phyloP scores from a whole-genome alignment of 1,140 invertebrate species.

The roundworm (Caenorhabditis elegans) region DNA sequence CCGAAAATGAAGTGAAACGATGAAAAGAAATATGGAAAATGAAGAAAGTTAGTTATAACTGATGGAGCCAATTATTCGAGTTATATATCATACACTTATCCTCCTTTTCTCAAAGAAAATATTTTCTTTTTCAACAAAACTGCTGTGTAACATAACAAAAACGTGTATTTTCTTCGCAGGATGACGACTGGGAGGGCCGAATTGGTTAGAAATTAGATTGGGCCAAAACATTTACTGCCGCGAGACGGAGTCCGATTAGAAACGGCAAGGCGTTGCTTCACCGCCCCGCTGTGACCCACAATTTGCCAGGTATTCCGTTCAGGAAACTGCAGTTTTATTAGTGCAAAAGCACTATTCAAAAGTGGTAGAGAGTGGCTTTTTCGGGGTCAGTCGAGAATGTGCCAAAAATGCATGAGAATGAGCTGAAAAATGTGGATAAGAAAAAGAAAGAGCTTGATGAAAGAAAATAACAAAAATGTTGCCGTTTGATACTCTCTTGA shows the following conservation, averaged over 20 bases:
- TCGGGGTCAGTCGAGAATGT: background rate
- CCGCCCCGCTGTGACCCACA: background rate
- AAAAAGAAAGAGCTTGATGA: background rate
- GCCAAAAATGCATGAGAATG: conserved; percentile 27
- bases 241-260: conserved; percentile 22
- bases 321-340: conserved; percentile 4
- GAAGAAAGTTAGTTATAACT: background rate
- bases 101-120: too few species aligned
- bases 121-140: too few species aligned
- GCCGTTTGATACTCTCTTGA: background rate
- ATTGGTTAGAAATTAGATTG: conserved; percentile 31
- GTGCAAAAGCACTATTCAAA: background rate
- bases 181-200: conserved; percentile 20
- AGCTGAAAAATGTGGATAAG: background rate
- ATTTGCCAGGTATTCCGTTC: background rate
- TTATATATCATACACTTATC: too few species aligned
- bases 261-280: background rate
- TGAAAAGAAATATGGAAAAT: too few species aligned
- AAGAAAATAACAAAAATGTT: background rate
- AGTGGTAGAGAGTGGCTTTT: background rate
- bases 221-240: background rate
- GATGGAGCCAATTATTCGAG: background rate
- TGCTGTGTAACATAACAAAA: too few species aligned
- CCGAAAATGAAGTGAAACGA: too few species aligned
- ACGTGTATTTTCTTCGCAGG: background rate